Conservation (phyloP, 2,888 invertebrate genomes). For the Augiades crinisus region DNA sequence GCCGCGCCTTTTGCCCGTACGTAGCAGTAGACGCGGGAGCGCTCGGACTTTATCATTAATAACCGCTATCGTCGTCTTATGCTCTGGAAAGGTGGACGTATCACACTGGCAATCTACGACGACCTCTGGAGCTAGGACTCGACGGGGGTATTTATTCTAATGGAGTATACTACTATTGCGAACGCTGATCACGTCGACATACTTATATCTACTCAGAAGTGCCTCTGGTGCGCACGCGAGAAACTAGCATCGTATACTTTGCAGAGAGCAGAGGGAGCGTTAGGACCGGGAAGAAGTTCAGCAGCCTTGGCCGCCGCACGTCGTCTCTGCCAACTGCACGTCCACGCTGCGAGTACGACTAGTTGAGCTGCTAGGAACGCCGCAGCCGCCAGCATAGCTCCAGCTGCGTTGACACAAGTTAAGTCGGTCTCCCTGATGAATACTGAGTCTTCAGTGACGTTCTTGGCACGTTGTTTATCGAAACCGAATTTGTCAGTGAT, state of each 20-base stretch:
- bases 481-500: constrained; percentile 96
- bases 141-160: constrained; percentile 74
- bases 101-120: constrained; percentile 44
- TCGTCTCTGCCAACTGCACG: constrained; percentile 92
- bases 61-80: constrained; percentile 71
- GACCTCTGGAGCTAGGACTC: constrained; percentile 58
- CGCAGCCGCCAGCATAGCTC: constrained; percentile 91
- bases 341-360: constrained; percentile 93
- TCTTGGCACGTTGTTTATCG: constrained; percentile 85
- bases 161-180: constrained; percentile 77
- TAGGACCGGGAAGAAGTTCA: constrained; percentile 85
- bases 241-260: constrained; percentile 94
- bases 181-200: constrained; percentile 69
- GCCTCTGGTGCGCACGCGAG: constrained; percentile 85
- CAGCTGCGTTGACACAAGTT: constrained; percentile 89
- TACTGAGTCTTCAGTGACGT: constrained; percentile 85
- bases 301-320: constrained; percentile 84
- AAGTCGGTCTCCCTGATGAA: constrained; percentile 84
- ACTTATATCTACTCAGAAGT: constrained; percentile 65
- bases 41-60: constrained; percentile 64
- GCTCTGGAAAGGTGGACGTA: constrained; percentile 50
- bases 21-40: constrained; percentile 57
- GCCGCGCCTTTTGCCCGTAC: constrained; percentile 51
- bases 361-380: constrained; percentile 93
- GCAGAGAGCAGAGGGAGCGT: constrained; percentile 84